A percentile compares a stretch with the other conserved stretches of the same genome.
These are phyloP conservation scores for Microchrysa polita DNA, from an alignment of 2,888 invertebrate species.

Conservation along the genomic window DNA sequence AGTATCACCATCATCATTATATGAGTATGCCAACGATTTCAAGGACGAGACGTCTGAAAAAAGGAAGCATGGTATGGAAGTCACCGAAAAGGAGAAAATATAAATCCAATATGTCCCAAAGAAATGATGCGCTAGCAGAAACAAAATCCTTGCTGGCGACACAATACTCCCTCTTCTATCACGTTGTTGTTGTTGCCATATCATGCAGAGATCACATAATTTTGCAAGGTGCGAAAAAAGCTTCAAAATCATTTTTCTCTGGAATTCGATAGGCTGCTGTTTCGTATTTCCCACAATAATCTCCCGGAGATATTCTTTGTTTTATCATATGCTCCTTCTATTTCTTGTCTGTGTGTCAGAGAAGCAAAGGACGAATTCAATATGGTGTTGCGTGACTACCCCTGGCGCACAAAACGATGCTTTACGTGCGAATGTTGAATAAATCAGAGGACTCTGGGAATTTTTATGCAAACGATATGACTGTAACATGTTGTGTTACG, in stretches of 20 bases:
- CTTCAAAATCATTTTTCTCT: not conserved
- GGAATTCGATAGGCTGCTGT: not conserved
- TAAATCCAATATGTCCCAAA: not conserved
- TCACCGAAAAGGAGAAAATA: not conserved
- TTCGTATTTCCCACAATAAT: not conserved
- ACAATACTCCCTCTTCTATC: not conserved
- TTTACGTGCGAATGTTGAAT: conserved; percentile 27
- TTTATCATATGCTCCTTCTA: not conserved
- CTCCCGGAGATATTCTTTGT: not conserved
- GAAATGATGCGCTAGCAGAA: not conserved
- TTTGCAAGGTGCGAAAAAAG: conserved; percentile 20
- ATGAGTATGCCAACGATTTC: not conserved
- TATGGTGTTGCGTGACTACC: not conserved
- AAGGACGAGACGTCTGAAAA: not conserved
- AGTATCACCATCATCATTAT: conserved; percentile 6
- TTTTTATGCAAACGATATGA: conserved; percentile 36
- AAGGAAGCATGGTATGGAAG: not conserved
- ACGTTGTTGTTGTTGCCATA: conserved; percentile 2
- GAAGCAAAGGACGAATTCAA: not conserved
- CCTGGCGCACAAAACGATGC: conserved; percentile 2
- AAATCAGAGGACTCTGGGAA: conserved; percentile 22
- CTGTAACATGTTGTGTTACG: not conserved
- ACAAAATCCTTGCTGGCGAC: not conserved
- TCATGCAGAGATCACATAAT: conserved; percentile 17
- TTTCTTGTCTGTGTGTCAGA: not conserved